Evolutionary conservation across 1,140 invertebrate species (phyloP).

Genomic region (Pseudomyrmex gracilis): DNA sequence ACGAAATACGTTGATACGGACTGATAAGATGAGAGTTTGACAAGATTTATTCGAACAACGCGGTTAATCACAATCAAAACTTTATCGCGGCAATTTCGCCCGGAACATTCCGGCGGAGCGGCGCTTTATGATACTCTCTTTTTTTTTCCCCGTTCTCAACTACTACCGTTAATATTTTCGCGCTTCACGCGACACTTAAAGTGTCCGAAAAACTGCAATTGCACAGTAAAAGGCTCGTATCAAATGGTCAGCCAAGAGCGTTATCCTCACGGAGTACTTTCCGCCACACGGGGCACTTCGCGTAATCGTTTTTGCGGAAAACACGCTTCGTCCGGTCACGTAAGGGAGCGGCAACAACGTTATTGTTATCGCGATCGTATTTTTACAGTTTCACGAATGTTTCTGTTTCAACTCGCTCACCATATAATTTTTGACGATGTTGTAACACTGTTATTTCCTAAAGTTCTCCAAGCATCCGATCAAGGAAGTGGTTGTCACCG

Average conservation of each 20-base stretch:
- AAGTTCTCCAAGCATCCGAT: not conserved
- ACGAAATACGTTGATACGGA: no score
- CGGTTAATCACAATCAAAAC: conserved; percentile 17
- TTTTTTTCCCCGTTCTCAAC: not conserved
- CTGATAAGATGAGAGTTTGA: conserved; percentile 23
- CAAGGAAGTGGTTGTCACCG: not conserved
- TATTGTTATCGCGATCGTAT: conserved; percentile 36
- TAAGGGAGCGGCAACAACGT: conserved; percentile 28
- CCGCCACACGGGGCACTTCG: conserved; percentile 9
- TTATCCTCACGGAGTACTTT: not conserved
- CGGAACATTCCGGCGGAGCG: not conserved
- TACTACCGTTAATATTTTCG: conserved; percentile 24
- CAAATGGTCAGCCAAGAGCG: conserved; percentile 35
- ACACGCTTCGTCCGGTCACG: conserved; percentile 25
- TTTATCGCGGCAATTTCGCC: not conserved
- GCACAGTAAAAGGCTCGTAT: conserved; percentile 11
- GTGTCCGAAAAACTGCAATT: conserved; percentile 25
- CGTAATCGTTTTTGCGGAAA: conserved; percentile 44
- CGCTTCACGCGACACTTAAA: conserved; percentile 17
- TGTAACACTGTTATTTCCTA: not conserved
- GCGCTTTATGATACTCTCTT: no score
- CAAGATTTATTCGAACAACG: not conserved
- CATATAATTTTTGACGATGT: not conserved
- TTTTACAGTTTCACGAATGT: conserved; percentile 21
- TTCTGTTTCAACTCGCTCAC: not conserved